These are phyloP conservation scores for Drosophila triauraria DNA, from an alignment of 1,140 invertebrate genomes.

Conservation along the genomic window DNA sequence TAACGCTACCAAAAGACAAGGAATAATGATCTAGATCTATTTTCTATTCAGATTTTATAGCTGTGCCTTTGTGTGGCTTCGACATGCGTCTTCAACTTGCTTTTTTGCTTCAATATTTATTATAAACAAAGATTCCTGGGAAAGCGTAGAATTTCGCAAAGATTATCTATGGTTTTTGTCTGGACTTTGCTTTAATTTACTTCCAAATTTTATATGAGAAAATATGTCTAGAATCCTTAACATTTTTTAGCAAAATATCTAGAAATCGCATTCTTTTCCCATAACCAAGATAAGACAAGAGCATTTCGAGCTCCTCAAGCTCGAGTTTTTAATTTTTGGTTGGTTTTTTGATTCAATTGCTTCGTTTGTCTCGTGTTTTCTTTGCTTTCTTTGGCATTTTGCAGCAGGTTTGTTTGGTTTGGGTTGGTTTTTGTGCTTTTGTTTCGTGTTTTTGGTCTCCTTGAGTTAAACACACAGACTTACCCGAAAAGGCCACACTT, in stretches of 20 bases:
- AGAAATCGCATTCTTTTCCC: background rate
- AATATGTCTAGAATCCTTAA: too few species aligned
- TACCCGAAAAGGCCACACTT: slow-evolving; percentile 97
- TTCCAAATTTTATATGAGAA: too few species aligned
- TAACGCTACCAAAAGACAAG: too few species aligned
- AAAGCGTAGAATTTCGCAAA: too few species aligned
- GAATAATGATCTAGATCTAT: too few species aligned
- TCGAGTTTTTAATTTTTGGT: background rate
- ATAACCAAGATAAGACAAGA: background rate
- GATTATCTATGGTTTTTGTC: too few species aligned
- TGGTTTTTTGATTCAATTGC: slow-evolving; percentile 2
- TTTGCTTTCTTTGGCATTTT: slow-evolving; percentile 6
- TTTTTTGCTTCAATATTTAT: too few species aligned
- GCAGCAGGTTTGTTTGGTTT: slow-evolving; percentile 24
- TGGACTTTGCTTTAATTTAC: background rate
- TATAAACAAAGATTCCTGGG: too few species aligned
- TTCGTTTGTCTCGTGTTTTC: slow-evolving; percentile 27
- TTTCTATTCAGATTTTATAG: too few species aligned
- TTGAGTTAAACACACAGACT: slow-evolving; percentile 86
- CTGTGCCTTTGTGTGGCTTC: too few species aligned
- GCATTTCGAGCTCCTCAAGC: slow-evolving; percentile 22
- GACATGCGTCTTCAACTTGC: too few species aligned
- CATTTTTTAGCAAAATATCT: too few species aligned
- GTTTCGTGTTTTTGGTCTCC: slow-evolving; percentile 40
- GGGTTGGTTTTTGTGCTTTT: slow-evolving; percentile 6